phyloP scores from a whole-genome alignment of 2,888 invertebrate genomes.

The Stenchaetothrips biformis region DNA sequence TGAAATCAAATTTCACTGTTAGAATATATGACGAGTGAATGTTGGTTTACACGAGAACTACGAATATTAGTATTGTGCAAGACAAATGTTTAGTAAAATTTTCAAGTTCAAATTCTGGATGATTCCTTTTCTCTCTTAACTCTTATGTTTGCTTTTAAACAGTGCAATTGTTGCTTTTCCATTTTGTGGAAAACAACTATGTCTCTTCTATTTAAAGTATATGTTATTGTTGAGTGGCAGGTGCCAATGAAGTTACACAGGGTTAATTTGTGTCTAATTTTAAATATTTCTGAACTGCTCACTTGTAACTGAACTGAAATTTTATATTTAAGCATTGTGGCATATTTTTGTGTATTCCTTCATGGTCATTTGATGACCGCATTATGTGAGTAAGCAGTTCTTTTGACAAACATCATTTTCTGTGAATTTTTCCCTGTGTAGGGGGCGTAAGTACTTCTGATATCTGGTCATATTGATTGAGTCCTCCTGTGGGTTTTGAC shows the following conservation, averaged over 20 bases:
- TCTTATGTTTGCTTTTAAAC: slow-evolving; percentile 22
- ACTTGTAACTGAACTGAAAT: slow-evolving; percentile 11
- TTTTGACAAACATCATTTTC: background rate
- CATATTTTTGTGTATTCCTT: background rate
- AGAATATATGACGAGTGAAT: background rate
- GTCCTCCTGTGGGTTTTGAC: background rate
- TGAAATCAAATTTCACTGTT: background rate
- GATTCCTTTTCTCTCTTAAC: slow-evolving; percentile 23
- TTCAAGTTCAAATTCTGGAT: background rate
- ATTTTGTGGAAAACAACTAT: slow-evolving; percentile 8
- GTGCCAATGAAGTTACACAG: slow-evolving; percentile 24
- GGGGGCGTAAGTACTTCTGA: background rate
- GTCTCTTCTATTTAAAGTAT: slow-evolving; percentile 17
- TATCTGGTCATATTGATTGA: background rate
- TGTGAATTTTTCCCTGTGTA: background rate
- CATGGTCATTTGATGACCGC: background rate
- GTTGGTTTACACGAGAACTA: background rate
- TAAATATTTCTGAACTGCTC: slow-evolving; percentile 19
- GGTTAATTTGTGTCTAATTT: slow-evolving; percentile 17
- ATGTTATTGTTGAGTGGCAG: slow-evolving; percentile 19
- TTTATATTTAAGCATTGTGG: slow-evolving; percentile 18
- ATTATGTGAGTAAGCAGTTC: slow-evolving; percentile 16
- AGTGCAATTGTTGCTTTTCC: slow-evolving; percentile 23
- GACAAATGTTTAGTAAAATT: background rate
- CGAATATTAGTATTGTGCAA: background rate